Percentiles rank a stretch among this genome's conserved stretches.
Conservation (phyloP, 2,113 vertebrate species). For the Chrysochloris asiatica region DNA sequence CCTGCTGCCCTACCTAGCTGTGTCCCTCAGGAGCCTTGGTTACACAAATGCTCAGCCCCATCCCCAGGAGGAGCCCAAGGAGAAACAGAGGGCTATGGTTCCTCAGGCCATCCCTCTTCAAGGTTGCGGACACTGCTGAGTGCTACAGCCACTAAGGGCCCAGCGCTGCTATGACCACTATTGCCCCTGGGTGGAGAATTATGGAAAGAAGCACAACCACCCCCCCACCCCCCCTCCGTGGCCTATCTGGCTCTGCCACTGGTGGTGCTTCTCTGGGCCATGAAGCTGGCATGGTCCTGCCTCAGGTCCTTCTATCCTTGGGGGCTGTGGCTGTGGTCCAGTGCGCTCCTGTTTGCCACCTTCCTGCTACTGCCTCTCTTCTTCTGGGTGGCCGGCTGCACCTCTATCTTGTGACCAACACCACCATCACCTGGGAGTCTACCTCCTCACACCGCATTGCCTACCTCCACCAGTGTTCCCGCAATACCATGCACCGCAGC, state of each 20-base stretch:
- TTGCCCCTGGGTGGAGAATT: conserved; percentile 98
- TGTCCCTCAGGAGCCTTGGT: conserved; percentile 98
- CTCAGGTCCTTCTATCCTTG: conserved; percentile 85
- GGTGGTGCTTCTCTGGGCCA: conserved; percentile 91
- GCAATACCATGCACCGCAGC: conserved; percentile 95
- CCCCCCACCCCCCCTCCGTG: conserved; percentile 93
- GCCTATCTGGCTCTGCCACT: conserved; percentile 91
- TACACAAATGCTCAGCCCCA: conserved; percentile 85
- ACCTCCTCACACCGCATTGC: conserved; percentile 94
- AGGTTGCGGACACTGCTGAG: conserved; percentile 92
- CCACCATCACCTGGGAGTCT: conserved; percentile 98
- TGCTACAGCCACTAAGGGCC: conserved; percentile 96
- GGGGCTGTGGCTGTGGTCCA: conserved; percentile 89
- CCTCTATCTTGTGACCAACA: conserved; percentile 94
- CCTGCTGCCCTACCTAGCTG: conserved; percentile 90
- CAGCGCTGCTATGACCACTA: conserved; percentile 96
- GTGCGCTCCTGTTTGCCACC: conserved; percentile 87
- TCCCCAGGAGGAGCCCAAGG: conserved; percentile 80
- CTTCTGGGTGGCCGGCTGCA: conserved; percentile 86
- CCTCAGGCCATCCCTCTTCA: conserved; percentile 83
- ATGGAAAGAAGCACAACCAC: conserved; percentile 94
- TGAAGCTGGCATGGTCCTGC: conserved; percentile 92
- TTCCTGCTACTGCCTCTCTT: conserved; percentile 85
- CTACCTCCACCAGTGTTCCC: conserved; percentile 91
- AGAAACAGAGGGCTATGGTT: conserved; percentile 87